Percentiles rank a stretch among this genome's conserved stretches.
These are phyloP conservation scores for Syngnathus rostellatus DNA, from an alignment of 2,797 vertebrate genomes.

Conservation along the genomic window DNA sequence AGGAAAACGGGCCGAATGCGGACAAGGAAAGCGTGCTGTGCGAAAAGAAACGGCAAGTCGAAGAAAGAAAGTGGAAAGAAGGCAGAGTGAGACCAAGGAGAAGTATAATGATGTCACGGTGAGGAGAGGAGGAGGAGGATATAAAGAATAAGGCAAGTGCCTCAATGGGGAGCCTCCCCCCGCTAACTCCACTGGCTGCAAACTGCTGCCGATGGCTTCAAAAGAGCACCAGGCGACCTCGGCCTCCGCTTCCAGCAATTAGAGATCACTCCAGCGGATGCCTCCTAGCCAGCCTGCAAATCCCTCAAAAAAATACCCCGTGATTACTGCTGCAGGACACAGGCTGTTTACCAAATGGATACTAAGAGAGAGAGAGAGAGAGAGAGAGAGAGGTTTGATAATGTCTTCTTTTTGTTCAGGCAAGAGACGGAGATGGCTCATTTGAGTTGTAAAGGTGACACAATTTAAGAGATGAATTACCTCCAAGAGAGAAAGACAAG, in stretches of 20 bases:
- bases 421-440: conserved; percentile 40
- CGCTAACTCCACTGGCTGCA: conserved; percentile 62
- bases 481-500: conserved; percentile 22
- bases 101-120: conserved; percentile 44
- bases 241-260: conserved; percentile 69
- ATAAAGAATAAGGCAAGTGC: conserved; percentile 53
- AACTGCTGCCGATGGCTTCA: conserved; percentile 65
- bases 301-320: conserved; percentile 69
- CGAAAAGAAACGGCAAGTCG: conserved; percentile 32
- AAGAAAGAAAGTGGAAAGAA: conserved; percentile 22
- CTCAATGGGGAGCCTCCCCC: conserved; percentile 65
- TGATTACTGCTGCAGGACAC: conserved; percentile 72
- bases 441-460: conserved; percentile 53
- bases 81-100: conserved; percentile 22
- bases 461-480: conserved; percentile 40
- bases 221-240: conserved; percentile 67
- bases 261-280: conserved; percentile 69
- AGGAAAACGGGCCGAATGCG: conserved; percentile 2
- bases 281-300: conserved; percentile 69
- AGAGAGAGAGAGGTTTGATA: conserved; percentile 58
- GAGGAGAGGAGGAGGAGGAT: conserved; percentile 42
- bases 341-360: conserved; percentile 71
- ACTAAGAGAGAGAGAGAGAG: conserved; percentile 7
- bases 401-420: conserved; percentile 59
- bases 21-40: conserved; percentile 39